A percentile compares a stretch with the other conserved stretches of the same genome.
phyloP scores from a whole-genome alignment of 2,888 invertebrate genomes.

The Brenthis hecate region DNA sequence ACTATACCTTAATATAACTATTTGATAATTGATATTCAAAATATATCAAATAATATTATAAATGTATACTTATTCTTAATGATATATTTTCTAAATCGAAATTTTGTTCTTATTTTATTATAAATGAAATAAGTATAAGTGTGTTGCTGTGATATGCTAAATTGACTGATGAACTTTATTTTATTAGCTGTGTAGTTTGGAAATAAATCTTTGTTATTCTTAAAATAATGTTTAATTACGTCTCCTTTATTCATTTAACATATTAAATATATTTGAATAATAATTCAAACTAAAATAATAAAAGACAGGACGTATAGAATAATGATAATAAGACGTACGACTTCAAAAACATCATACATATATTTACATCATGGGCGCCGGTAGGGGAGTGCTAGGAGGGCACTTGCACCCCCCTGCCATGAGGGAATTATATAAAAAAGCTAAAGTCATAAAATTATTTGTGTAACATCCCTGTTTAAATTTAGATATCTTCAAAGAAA shows the following conservation, averaged over 20 bases:
- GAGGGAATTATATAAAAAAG: too few relatives aligned
- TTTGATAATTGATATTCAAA: slow-evolving; percentile 9
- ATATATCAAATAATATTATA: not conserved
- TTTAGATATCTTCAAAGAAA: too few relatives aligned
- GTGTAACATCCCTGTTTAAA: too few relatives aligned
- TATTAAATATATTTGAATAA: too few relatives aligned
- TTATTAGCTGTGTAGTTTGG: slow-evolving; percentile 25
- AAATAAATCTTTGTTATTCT: slow-evolving; percentile 34
- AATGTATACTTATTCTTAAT: not conserved
- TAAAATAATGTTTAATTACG: slow-evolving; percentile 19
- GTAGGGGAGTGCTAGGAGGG: too few relatives aligned
- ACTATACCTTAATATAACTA: not conserved
- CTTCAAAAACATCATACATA: too few relatives aligned
- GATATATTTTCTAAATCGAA: slow-evolving; percentile 17
- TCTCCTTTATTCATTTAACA: not conserved
- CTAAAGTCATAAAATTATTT: too few relatives aligned
- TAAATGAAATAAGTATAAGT: slow-evolving; percentile 19
- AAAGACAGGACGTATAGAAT: too few relatives aligned
- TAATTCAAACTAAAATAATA: too few relatives aligned
- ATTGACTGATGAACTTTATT: slow-evolving; percentile 65
- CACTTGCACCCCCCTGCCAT: too few relatives aligned
- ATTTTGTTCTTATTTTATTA: slow-evolving; percentile 19
- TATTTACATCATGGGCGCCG: too few relatives aligned
- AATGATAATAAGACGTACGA: too few relatives aligned
- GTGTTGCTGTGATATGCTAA: slow-evolving; percentile 71